phyloP scores from a whole-genome alignment of 2,797 vertebrate species.

The Clamator glandarius region DNA sequence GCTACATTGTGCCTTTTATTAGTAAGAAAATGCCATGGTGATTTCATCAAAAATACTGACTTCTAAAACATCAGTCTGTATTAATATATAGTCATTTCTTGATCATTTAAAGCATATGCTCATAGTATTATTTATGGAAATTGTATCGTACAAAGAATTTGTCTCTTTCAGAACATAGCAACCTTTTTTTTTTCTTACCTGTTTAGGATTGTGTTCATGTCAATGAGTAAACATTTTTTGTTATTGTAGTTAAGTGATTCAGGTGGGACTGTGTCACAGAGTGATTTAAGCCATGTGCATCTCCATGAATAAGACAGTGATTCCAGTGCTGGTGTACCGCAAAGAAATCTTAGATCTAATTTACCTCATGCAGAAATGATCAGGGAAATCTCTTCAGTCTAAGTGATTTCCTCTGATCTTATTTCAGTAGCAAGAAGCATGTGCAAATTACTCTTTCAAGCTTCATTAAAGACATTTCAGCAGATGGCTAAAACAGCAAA shows the following conservation, averaged over 20 bases:
- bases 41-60: not conserved
- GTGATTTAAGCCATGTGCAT: not conserved
- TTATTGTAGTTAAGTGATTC: not conserved
- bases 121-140: not conserved
- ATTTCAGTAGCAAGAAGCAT: not conserved
- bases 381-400: not conserved
- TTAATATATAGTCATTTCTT: not conserved
- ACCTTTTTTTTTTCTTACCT: not conserved
- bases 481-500: not conserved
- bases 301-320: not conserved
- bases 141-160: not conserved
- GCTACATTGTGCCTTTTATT: not conserved
- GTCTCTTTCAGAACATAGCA: not conserved
- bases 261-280: not conserved
- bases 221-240: not conserved
- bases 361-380: not conserved
- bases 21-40: not conserved
- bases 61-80: not conserved
- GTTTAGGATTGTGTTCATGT: not conserved
- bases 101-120: not conserved
- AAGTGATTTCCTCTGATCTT: not conserved
- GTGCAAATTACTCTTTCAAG: not conserved
- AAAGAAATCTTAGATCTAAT: not conserved
- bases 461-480: not conserved
- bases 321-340: not conserved